Base-by-base conservation (phyloP, 92 coral and sea anemone genomes). In the Actinernus sp. region DNA sequence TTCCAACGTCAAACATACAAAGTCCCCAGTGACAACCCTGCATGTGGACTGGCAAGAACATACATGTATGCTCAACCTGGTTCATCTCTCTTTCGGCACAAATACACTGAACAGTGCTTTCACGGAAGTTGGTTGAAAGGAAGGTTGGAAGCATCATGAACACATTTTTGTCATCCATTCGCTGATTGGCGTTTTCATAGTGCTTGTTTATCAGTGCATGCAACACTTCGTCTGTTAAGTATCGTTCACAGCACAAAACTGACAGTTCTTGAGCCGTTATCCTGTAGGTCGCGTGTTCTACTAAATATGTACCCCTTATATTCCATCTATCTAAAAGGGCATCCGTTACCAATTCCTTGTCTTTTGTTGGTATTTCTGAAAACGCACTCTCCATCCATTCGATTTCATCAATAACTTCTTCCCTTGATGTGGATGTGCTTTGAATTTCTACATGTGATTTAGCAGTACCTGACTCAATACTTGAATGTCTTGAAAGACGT, bases 241-340 rank as follows among this genome's bases (percentile, higher is more conserved):
- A n/a, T n/a, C 75, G 59, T 44, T 76, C 83, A 31, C 56, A 37
- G 60, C 68, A 76, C 37, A 76, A 58, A 31, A 58, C 57, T 11
- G 75, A 55, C 28, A 76, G 50, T 16, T 47, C 67, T 26, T 76
- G 75, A 1, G 68, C 58, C 6, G 54, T 76, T 33, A 65, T 36
- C 3, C n/a, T 66, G 27, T 44, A 63, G 21, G 61, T 55, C 55
- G 64, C 58, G 27, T 39, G 33, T 8, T 49, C 26, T 24, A 74
- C 66, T 3, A 63, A 48, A 17, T 39, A 36, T n/a, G n/a, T n/a
- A n/a, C n/a, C n/a, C n/a, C n/a, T n/a, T n/a, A n/a, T n/a, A n/a
- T n/a, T n/a, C n/a, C n/a, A n/a, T n/a, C n/a, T n/a, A n/a, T n/a
- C n/a, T n/a, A n/a, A n/a, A n/a, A n/a, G n/a, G n/a, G n/a, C n/a